phyloP scores from a whole-genome alignment of 2,888 invertebrate genomes.

The Orthosia gracilis region DNA sequence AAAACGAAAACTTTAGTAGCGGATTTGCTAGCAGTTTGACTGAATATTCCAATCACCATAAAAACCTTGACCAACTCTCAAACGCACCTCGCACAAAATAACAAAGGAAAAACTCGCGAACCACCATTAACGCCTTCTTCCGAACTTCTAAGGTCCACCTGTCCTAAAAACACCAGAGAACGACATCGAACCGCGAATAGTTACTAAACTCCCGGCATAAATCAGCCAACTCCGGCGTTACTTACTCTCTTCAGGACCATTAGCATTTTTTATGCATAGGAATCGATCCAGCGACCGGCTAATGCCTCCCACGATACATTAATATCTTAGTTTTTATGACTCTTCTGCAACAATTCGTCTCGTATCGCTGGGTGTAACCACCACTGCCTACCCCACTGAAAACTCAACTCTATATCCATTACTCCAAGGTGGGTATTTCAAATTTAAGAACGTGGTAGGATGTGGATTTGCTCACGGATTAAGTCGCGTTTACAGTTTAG shows the following conservation, averaged over 20 bases:
- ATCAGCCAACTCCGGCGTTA: slow-evolving; percentile 84
- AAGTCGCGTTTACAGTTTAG: slow-evolving; percentile 73
- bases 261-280: slow-evolving; percentile 91
- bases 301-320: slow-evolving; percentile 91
- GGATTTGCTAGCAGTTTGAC: not conserved
- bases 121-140: slow-evolving; percentile 59
- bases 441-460: slow-evolving; percentile 31
- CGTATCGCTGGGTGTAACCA: slow-evolving; percentile 72
- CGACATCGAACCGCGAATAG: slow-evolving; percentile 82
- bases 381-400: slow-evolving; percentile 29
- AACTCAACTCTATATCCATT: slow-evolving; percentile 1
- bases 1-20: no score
- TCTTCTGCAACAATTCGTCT: slow-evolving; percentile 89
- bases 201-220: slow-evolving; percentile 82
- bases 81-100: slow-evolving; percentile 36
- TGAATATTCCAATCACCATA: not conserved
- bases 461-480: slow-evolving; percentile 66
- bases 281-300: slow-evolving; percentile 90
- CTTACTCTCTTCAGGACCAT: slow-evolving; percentile 87
- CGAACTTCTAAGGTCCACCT: slow-evolving; percentile 73
- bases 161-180: slow-evolving; percentile 74
- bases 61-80: slow-evolving; percentile 18
- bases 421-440: slow-evolving; percentile 47
- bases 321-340: slow-evolving; percentile 92
- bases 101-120: slow-evolving; percentile 47